phyloP scores from a whole-genome alignment of 2,113 vertebrate species.

The Psophia crepitans region DNA sequence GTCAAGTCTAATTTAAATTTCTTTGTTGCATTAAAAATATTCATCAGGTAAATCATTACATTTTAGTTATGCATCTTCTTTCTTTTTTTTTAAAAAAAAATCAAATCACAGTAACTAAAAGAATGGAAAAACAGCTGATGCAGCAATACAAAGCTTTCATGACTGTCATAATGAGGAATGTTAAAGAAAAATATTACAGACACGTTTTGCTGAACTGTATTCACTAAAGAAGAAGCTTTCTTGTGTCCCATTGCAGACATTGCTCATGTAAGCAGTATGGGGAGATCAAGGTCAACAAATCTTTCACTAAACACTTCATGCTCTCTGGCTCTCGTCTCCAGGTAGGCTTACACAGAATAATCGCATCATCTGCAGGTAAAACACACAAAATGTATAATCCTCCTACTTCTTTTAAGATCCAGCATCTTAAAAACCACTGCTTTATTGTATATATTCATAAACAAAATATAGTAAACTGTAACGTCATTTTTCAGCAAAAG shows the following conservation, averaged over 20 bases:
- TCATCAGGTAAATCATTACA: neutral
- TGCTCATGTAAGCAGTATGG: neutral
- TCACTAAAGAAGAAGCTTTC: neutral
- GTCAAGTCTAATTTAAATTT: slow-evolving; percentile 3
- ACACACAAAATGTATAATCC: neutral
- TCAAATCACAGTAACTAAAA: neutral
- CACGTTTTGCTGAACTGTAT: neutral
- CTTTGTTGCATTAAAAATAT: slow-evolving; percentile 34
- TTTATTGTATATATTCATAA: neutral
- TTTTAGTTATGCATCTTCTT: neutral
- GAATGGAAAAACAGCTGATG: neutral
- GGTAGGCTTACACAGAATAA: neutral
- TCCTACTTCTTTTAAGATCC: neutral
- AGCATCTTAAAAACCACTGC: neutral
- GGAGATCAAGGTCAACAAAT: neutral
- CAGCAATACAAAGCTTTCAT: neutral
- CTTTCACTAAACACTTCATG: neutral
- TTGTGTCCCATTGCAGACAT: neutral
- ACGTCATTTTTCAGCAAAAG: neutral
- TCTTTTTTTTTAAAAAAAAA: neutral
- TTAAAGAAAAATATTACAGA: neutral
- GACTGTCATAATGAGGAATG: neutral
- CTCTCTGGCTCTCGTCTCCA: neutral
- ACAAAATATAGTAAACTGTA: neutral
- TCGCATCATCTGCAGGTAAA: neutral